Percentiles rank a stretch among this genome's conserved stretches.
Evolutionary conservation across 2,797 vertebrate genomes (phyloP).

Genomic region (Oreochromis mossambicus): DNA sequence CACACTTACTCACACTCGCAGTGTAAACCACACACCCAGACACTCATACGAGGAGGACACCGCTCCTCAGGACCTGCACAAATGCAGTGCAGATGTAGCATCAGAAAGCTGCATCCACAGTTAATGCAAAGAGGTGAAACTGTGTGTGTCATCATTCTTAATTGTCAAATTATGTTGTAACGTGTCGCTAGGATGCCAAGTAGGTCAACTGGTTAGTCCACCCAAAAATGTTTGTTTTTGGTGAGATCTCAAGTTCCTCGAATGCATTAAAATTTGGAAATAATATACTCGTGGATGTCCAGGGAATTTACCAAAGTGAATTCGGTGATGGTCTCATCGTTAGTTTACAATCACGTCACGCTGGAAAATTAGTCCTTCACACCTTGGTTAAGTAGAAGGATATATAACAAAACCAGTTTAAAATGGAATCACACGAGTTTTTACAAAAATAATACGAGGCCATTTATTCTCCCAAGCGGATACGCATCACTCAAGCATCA

Average conservation of each 20-base stretch:
- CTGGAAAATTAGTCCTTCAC: neutral
- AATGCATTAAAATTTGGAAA: neutral
- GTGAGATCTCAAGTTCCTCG: neutral
- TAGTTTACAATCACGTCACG: neutral
- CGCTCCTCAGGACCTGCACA: slow-evolving; percentile 14
- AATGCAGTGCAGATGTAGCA: slow-evolving; percentile 15
- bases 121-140: neutral
- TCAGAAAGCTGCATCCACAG: neutral
- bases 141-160: neutral
- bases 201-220: neutral
- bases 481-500: neutral
- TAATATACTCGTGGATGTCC: neutral
- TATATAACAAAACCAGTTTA: neutral
- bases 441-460: neutral
- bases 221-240: neutral
- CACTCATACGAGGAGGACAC: neutral
- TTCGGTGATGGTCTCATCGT: neutral
- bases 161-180: neutral
- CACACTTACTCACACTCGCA: neutral
- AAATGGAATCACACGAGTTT: neutral
- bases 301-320: neutral
- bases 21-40: neutral
- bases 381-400: neutral
- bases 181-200: neutral
- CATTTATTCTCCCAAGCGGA: neutral